A percentile compares a stretch with the other conserved stretches of the same genome.
Conservation (phyloP, 1,140 invertebrate genomes). For the Nylanderia fulva region DNA sequence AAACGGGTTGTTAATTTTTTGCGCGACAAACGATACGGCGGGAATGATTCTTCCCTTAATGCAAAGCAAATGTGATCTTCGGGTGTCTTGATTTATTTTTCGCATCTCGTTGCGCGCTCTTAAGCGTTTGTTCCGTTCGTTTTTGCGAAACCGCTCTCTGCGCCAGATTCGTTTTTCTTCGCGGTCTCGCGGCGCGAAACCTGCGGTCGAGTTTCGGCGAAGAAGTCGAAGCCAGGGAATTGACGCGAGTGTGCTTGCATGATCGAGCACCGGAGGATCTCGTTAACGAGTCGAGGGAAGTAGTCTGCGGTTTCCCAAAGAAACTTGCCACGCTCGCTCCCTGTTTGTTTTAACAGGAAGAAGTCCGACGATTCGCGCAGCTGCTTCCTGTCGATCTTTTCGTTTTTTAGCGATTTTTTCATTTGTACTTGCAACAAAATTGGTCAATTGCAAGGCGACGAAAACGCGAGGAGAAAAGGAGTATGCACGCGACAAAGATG, state of each 20-base stretch:
- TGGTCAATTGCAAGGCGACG: neutral
- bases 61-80: constrained; percentile 59
- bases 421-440: constrained; percentile 31
- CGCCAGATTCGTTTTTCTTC: constrained; percentile 63
- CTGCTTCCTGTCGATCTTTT: constrained; percentile 46
- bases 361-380: constrained; percentile 35
- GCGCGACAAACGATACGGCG: constrained; percentile 43
- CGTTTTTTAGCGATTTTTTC: constrained; percentile 33
- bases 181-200: constrained; percentile 55
- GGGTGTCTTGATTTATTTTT: constrained; percentile 47
- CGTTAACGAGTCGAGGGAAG: constrained; percentile 73
- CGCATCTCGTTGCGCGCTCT: constrained; percentile 49
- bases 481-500: constrained; percentile 24
- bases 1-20: constrained; percentile 51
- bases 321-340: constrained; percentile 68
- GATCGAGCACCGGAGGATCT: constrained; percentile 72
- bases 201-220: constrained; percentile 69
- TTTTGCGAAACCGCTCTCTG: constrained; percentile 13
- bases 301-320: constrained; percentile 72
- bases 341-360: constrained; percentile 74
- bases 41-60: constrained; percentile 51
- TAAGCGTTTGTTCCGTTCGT: constrained; percentile 49
- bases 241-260: constrained; percentile 70
- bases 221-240: constrained; percentile 63
- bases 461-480: constrained; percentile 40